Base-by-base conservation (phyloP, 2,113 vertebrate species). In the Numenius arquata region DNA sequence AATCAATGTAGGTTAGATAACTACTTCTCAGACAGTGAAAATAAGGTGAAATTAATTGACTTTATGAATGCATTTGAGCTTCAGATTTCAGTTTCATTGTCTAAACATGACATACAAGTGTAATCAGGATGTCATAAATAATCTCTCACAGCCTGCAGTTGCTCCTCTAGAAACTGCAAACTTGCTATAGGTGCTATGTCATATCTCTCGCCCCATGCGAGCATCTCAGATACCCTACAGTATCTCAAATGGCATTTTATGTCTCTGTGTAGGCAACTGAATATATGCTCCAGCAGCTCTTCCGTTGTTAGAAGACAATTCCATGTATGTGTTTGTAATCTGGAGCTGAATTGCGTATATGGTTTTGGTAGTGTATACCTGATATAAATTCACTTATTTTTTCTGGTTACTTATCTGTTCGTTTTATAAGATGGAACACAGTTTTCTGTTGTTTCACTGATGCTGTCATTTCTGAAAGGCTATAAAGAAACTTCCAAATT, bases 221-320 rank as follows among this genome's bases (percentile, higher is more conserved):
- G 9, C 0, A 0, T 48, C 25, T 74, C 29, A 90, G 20, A 65
- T n/a, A 55, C 23, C 4, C 6, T 36, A 43, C 1, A 36, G 10
- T 85, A 63, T 61, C 22, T 68, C 23, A 85, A 41, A 83, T 4
- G 7, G 3, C 7, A 38, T 81, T 82, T 74, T 22, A 36, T 9
- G 2, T n/a, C 6, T 52, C 48, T 52, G 6, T 8, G 9, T 23
- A 72, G 17, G 5, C 8, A 82, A 52, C 3, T 20, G 19, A 79
- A 88, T 56, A 52, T 68, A 40, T 73, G 8, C 1, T 29, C 2
- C 15, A 40, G 14, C 9, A 76, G 6, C 9, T 75, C 8, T 61
- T 66, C 16, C 8, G 4, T 47, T 79, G 7, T 41, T 59, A 67
- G 47, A 16, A 76, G 23, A 38, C 5, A 82, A 36, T 61, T 79